A percentile compares a stretch with the other conserved stretches of the same genome.
Conservation (phyloP, 2,888 invertebrate species). For the Nematopogon swammerdamellus region DNA sequence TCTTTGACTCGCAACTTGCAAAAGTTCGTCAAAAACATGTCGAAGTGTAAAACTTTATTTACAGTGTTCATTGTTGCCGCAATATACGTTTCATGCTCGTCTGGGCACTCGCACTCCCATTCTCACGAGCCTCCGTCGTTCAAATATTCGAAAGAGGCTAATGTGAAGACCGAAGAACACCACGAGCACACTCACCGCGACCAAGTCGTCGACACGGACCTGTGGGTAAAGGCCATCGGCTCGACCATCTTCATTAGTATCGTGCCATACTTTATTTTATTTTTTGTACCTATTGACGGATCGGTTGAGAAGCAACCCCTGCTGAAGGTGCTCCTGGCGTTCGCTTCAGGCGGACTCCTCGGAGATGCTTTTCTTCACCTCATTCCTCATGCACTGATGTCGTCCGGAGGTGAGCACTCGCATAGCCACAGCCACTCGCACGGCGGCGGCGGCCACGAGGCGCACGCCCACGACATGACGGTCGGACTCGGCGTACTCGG, state of each 20-base stretch:
- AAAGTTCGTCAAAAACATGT: too few species aligned
- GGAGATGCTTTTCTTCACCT: conserved; percentile 99
- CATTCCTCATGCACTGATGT: conserved; percentile 87
- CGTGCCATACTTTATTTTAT: conserved; percentile 90
- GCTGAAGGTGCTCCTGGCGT: conserved; percentile 86
- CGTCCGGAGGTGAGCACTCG: conserved; percentile 34
- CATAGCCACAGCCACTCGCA: conserved; percentile 53
- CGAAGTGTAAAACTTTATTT: neutral
- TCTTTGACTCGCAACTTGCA: too few species aligned
- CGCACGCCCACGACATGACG: conserved; percentile 74
- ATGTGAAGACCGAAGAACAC: conserved; percentile 43
- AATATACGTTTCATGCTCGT: neutral
- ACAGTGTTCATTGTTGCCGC: neutral
- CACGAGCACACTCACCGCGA: conserved; percentile 17
- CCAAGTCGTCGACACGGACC: conserved; percentile 21
- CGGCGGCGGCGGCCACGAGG: conserved; percentile 38
- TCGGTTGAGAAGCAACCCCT: conserved; percentile 79
- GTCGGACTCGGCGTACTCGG: conserved; percentile 93
- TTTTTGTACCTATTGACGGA: conserved; percentile 90
- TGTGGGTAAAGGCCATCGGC: conserved; percentile 80
- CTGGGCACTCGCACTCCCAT: conserved; percentile 38
- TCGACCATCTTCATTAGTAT: conserved; percentile 93
- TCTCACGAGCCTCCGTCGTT: conserved; percentile 66
- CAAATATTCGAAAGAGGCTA: conserved; percentile 76
- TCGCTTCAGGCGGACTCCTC: conserved; percentile 92